phyloP scores from a whole-genome alignment of 2,113 vertebrate species.

The Peromyscus leucopus region DNA sequence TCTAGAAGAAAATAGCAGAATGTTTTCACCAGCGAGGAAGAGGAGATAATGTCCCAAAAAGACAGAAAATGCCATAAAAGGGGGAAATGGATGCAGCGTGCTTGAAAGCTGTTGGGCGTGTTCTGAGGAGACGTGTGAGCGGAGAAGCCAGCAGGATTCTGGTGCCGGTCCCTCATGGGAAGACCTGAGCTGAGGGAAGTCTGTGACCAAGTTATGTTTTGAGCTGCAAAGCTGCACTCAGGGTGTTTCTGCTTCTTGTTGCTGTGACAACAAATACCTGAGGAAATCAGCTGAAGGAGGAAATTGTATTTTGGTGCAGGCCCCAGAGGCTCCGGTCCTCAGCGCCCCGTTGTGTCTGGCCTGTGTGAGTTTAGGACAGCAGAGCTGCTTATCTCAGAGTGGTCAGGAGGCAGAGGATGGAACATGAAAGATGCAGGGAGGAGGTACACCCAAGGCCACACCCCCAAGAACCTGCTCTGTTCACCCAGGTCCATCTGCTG shows the following conservation, averaged over 20 bases:
- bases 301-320: background rate
- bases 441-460: background rate
- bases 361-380: background rate
- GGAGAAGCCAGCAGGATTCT: background rate
- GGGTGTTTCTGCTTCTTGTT: background rate
- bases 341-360: background rate
- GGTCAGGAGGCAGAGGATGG: background rate
- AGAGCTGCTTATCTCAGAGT: background rate
- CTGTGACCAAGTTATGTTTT: background rate
- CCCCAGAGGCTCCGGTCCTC: background rate
- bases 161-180: background rate
- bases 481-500: background rate
- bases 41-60: conserved; percentile 30
- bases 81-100: background rate
- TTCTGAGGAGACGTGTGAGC: accelerated
- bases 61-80: background rate
- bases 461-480: background rate
- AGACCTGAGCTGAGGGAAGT: background rate
- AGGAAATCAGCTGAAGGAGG: background rate
- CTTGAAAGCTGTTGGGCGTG: background rate
- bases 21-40: background rate
- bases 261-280: background rate
- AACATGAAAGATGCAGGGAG: background rate
- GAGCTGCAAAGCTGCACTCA: background rate
- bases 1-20: background rate